A percentile compares a stretch with the other conserved stretches of the same genome.
phyloP scores from a whole-genome alignment of 2,797 vertebrate genomes.

The Mergus octosetaceus region DNA sequence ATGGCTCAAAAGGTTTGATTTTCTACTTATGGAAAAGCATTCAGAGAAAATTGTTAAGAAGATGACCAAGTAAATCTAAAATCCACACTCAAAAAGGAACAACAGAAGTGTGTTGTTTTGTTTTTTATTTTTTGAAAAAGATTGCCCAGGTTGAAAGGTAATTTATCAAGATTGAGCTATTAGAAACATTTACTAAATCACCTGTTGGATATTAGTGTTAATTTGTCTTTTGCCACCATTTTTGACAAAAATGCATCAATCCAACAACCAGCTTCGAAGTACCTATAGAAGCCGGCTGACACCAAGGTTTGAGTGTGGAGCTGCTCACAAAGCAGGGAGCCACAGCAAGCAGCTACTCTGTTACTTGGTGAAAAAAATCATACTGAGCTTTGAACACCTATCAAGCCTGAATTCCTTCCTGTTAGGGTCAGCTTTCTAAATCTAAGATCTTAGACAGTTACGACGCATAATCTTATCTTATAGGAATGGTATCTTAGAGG shows the following conservation, averaged over 20 bases:
- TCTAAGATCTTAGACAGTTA: background rate
- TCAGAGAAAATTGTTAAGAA: background rate
- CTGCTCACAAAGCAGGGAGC: background rate
- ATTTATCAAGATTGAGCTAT: background rate
- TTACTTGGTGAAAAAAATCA: background rate
- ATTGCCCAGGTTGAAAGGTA: background rate
- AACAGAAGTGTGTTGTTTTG: background rate
- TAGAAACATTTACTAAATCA: slow-evolving; percentile 21
- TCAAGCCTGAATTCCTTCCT: background rate
- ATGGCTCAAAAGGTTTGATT: background rate
- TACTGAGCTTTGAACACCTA: background rate
- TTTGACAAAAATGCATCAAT: background rate
- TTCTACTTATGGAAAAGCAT: background rate
- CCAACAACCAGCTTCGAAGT: background rate
- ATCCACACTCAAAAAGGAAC: background rate
- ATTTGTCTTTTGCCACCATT: background rate
- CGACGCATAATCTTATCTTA: rapidly evolving
- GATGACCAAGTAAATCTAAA: slow-evolving; percentile 12
- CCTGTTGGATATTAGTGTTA: background rate
- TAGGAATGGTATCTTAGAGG: too few relatives aligned
- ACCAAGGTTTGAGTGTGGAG: background rate
- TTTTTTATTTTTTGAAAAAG: background rate
- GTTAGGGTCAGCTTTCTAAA: background rate
- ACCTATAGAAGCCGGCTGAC: background rate
- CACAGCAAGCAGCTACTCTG: background rate